Percentiles rank a stretch among this genome's conserved stretches.
Conservation (phyloP, 2,797 vertebrate genomes). For the Halcyon smyrnensis region DNA sequence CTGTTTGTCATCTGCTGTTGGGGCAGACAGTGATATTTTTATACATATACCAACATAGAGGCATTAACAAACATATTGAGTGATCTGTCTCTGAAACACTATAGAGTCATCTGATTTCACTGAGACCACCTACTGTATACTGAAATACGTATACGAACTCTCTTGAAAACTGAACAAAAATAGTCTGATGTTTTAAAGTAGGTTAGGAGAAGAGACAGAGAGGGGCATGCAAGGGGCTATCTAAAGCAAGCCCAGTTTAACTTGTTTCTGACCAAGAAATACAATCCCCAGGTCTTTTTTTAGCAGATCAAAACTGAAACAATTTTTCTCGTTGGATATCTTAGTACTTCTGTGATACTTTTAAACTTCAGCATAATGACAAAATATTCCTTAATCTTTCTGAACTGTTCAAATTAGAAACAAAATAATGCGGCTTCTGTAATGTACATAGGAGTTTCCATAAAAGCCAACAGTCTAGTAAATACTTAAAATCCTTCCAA, state of each 20-base stretch:
- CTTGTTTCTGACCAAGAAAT: not conserved
- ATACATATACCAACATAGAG: not conserved
- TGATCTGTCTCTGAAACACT: not conserved
- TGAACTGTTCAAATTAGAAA: not conserved
- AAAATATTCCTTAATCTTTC: not conserved
- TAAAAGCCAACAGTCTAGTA: not conserved
- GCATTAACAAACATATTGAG: not conserved
- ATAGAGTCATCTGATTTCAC: not conserved
- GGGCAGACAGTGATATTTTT: conserved; percentile 31
- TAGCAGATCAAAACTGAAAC: not conserved
- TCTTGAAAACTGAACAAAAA: not conserved
- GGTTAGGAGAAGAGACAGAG: not conserved
- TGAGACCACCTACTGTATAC: not conserved
- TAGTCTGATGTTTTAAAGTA: not conserved
- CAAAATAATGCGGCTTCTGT: not conserved
- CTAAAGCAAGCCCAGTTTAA: not conserved
- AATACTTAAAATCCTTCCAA: not conserved
- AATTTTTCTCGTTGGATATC: not conserved
- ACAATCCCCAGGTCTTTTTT: not conserved
- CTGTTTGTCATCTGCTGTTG: not conserved
- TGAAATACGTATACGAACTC: not conserved
- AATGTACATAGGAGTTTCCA: not conserved
- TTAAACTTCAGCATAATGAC: not conserved
- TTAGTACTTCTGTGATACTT: not conserved
- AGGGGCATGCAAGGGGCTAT: not conserved